A percentile compares a stretch with the other conserved stretches of the same genome.
Conservation (phyloP, 1,140 invertebrate species). For the Oncopodura yosiiana region DNA sequence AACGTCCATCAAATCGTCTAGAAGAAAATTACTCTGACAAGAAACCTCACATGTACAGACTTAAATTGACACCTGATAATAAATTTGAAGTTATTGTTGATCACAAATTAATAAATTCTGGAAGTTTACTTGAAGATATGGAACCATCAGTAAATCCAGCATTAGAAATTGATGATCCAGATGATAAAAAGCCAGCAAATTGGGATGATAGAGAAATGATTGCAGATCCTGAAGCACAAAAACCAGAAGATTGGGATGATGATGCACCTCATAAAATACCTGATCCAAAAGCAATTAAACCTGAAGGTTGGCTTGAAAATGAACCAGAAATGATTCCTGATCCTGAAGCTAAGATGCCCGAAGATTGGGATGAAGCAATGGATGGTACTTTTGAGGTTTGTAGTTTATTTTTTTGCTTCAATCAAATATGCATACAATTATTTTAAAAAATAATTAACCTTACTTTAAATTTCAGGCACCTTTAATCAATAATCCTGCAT, state of each 20-base stretch:
- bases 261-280: slow-evolving; percentile 78
- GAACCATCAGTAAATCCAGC: slow-evolving; percentile 89
- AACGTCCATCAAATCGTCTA: slow-evolving; percentile 72
- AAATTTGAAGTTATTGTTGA: slow-evolving; percentile 28
- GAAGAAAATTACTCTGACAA: slow-evolving; percentile 91
- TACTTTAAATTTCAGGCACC: too few relatives aligned
- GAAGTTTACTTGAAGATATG: slow-evolving; percentile 80
- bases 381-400: slow-evolving; percentile 99
- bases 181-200: slow-evolving; percentile 78
- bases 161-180: slow-evolving; percentile 87
- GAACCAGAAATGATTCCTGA: slow-evolving; percentile 53
- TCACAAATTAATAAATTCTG: slow-evolving; percentile 58
- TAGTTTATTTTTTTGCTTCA: too few relatives aligned
- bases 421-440: too few relatives aligned
- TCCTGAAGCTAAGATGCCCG: slow-evolving; percentile 23
- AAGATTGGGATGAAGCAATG: slow-evolving; percentile 78
- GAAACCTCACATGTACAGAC: slow-evolving; percentile 85
- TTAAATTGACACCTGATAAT: slow-evolving; percentile 43
- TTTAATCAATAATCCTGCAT: slow-evolving; percentile 82
- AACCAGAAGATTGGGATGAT: slow-evolving; percentile 94
- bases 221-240: slow-evolving; percentile 70
- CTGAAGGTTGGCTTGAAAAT: slow-evolving; percentile 88
- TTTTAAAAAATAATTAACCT: too few relatives aligned
- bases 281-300: slow-evolving; percentile 78
- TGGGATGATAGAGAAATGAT: slow-evolving; percentile 98